phyloP scores from a whole-genome alignment of 2,888 invertebrate species.

The Corbicula japonica region DNA sequence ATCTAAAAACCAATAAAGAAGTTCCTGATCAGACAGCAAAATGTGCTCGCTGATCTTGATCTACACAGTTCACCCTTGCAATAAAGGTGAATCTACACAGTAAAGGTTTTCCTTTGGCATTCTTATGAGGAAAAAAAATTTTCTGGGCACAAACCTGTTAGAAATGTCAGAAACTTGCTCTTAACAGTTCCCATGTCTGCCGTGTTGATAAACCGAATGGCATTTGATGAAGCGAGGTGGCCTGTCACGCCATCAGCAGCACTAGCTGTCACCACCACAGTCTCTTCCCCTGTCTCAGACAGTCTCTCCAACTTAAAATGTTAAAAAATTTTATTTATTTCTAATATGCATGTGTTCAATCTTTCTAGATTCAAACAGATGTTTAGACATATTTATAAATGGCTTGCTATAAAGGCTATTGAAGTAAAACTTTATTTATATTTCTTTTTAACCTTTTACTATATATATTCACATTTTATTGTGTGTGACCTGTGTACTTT shows the following conservation, averaged over 20 bases:
- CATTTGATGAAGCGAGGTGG: constrained; percentile 60
- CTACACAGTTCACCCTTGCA: background rate
- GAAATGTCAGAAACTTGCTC: constrained; percentile 58
- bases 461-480: background rate
- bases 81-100: background rate
- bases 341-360: background rate
- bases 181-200: constrained; percentile 55
- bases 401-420: background rate
- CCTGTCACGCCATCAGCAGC: constrained; percentile 48
- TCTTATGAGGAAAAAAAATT: background rate
- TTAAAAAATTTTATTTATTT: background rate
- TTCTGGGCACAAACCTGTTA: constrained; percentile 28
- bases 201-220: constrained; percentile 50
- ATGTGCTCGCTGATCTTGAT: background rate
- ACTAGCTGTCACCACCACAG: constrained; percentile 58
- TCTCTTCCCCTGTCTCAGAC: constrained; percentile 61
- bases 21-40: background rate
- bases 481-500: no score
- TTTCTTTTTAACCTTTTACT: background rate
- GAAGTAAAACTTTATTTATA: background rate
- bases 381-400: background rate
- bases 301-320: constrained; percentile 53
- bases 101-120: background rate
- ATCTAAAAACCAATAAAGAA: background rate
- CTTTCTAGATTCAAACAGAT: background rate